phyloP scores from a whole-genome alignment of 2,113 vertebrate species.

The Malurus alboscapulatus region DNA sequence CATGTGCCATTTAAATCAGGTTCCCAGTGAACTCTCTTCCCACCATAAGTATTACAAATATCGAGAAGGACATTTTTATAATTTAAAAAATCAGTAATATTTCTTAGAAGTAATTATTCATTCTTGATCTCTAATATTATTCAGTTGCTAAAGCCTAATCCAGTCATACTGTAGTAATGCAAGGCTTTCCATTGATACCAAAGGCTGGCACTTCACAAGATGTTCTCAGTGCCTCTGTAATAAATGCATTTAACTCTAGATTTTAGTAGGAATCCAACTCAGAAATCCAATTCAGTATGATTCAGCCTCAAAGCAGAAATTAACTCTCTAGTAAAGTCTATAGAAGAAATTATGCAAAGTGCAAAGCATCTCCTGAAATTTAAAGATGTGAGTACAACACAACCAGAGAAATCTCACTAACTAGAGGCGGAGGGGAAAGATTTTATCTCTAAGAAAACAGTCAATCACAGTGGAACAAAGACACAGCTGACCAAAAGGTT shows the following conservation, averaged over 20 bases:
- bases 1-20: neutral
- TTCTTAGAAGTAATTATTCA: neutral
- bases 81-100: neutral
- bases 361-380: neutral
- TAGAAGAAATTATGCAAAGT: neutral
- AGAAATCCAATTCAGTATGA: neutral
- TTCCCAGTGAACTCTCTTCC: neutral
- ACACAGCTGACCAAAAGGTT: neutral
- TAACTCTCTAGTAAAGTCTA: neutral
- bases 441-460: neutral
- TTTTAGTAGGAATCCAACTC: neutral
- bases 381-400: accelerated
- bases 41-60: neutral
- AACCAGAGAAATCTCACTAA: neutral
- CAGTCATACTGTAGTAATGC: neutral
- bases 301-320: neutral
- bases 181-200: neutral
- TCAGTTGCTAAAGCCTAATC: neutral
- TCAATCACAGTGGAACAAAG: neutral
- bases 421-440: neutral
- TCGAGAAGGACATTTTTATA: neutral
- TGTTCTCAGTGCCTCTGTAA: neutral
- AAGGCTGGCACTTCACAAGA: neutral
- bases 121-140: neutral
- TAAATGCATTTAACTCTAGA: neutral